Evolutionary conservation across 2,797 vertebrate species (phyloP), one percentile per base, ranked within the genome.

Genomic region (Amblyopsis hoosieri): DNA sequence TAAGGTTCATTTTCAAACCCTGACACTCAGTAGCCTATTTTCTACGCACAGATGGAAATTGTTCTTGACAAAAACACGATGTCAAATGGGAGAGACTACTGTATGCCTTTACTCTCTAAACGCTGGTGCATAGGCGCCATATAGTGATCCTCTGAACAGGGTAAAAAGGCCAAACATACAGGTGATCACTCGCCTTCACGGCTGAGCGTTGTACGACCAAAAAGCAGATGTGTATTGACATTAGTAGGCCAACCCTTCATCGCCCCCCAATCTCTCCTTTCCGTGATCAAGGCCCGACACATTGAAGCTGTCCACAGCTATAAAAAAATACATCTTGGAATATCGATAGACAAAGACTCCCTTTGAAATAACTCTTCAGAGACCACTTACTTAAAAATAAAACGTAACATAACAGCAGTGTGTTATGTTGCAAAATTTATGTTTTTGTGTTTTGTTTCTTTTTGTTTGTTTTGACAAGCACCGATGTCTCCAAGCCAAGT

Each of bases 241-340:
- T 73, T 69, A 69, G 51, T 58, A 52, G 67, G 64, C 54, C 60
- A 57, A 10, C n/a, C 1, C 60, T 58, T 59, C 65, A 64, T 69
- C 76, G 60, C 67, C 64, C 7, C 48, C 50, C 7, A 42, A 29
- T 29, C 23, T 29, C 54, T 19, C 60, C 68, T 77, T 60, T 55
- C 54, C 42, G 62, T 56, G 69, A 80, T 82, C 64, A 75, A 64
- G 60, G 52, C 65, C 67, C 45, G 0, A 79, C 75, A 75, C 66
- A 79, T 60, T 64, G 63, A 78, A 66, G 58, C 64, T 76, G 76
- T 85, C 82, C 68, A 67, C 29, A 67, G 69, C 57, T 84, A 82
- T 81, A 82, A 85, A 23, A 23, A 4, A 1, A 86, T 89, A 85
- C 63, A 56, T 42, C 4, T 45, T 45, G 2, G 15, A 49, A 67